Base-by-base conservation (phyloP, 2,113 vertebrate species). In the Lethenteron reissneri region DNA sequence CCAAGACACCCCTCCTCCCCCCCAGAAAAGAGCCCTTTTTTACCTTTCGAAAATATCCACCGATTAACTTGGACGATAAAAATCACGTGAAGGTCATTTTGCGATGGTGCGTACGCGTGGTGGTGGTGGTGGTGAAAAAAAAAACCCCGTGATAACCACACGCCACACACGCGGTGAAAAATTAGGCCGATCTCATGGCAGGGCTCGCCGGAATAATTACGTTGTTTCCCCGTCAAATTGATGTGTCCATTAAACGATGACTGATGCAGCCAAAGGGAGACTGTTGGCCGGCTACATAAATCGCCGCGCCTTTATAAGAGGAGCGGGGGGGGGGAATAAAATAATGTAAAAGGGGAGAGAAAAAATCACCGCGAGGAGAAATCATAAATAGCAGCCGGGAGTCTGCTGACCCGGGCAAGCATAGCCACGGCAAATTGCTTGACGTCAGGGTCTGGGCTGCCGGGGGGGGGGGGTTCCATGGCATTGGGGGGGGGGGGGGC, bases 401-500 rank as follows among this genome's bases (percentile, higher is more conserved):
- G 25, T 68, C n/a, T n/a, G 11, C 64, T 25, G 64, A 68, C 64
- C 64, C 64, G 64, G 11, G 64, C 10, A 25, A 68, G 64, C 10
- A 25, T 68, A 2, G 64, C 64, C 25, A 25, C 25, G 64, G 64
- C 64, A 68, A 41, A 68, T 68, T 68, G 25, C 25, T 68, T 68
- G 64, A 68, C 64, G 64, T 68, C 62, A 68, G 62, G 15, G 25
- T 41, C 25, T 41, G 25, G 25, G 25, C 25, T 41, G 25, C 25
- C 4, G 25, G 4, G 25, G 25, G 25, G 25, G 25, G 25, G 25
- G 25, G 25, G 25, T 3, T 41, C 25, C 25, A 41, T 3, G 25
- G 25, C 25, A 95, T 92, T 95, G 89, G 87, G 86, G 82, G 83
- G 88, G 25, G 25, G 25, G 25, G 25, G 25, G 25, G 25, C 25